These are phyloP conservation scores for Rafetus swinhoei DNA, from an alignment of 2,113 vertebrate genomes.

Conservation along the genomic window DNA sequence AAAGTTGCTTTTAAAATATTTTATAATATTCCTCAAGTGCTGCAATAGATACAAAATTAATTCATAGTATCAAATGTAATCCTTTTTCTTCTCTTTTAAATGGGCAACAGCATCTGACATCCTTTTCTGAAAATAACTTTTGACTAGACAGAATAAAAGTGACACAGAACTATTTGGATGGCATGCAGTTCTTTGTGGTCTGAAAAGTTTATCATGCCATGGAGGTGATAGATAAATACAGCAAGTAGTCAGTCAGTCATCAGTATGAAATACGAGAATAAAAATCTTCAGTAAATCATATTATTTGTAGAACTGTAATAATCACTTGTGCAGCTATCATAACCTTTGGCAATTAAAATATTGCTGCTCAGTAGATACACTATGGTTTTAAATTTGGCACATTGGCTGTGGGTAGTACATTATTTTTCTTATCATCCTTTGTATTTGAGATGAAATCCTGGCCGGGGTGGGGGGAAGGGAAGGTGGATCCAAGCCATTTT, in stretches of 20 bases:
- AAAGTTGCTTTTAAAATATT: background rate
- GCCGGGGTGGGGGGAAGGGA: too few species aligned
- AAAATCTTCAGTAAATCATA: background rate
- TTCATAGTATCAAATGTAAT: background rate
- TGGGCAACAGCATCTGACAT: slow-evolving; percentile 16
- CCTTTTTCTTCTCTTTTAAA: slow-evolving; percentile 5
- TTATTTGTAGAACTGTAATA: background rate
- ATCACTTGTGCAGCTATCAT: background rate
- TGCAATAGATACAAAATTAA: background rate
- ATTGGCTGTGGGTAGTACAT: background rate
- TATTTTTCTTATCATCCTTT: background rate
- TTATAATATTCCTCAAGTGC: background rate
- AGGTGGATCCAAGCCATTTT: background rate
- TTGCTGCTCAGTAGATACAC: background rate
- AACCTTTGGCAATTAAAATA: background rate
- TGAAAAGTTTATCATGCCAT: slow-evolving; percentile 20
- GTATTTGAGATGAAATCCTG: background rate
- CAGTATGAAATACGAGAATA: background rate
- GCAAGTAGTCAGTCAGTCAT: background rate
- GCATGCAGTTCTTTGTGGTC: slow-evolving; percentile 2
- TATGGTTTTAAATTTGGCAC: background rate
- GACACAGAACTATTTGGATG: slow-evolving; percentile 42
- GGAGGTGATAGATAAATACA: background rate
- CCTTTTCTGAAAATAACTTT: slow-evolving; percentile 55
- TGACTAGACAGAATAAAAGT: background rate